phyloP scores from a whole-genome alignment of 2,888 invertebrate genomes.

The Leucophora obtusa region DNA sequence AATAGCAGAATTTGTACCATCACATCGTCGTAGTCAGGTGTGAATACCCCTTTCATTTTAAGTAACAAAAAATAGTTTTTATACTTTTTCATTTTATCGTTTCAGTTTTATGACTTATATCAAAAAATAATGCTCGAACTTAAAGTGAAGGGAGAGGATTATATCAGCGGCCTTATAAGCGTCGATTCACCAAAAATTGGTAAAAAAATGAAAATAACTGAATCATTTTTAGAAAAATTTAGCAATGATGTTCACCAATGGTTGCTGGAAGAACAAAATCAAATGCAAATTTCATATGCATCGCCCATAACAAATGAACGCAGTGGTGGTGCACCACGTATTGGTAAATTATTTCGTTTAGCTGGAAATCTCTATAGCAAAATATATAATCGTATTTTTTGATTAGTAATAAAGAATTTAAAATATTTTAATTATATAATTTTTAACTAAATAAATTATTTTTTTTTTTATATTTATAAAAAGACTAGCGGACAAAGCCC shows the following conservation, averaged over 20 bases:
- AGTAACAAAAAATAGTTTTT: no score
- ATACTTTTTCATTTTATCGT: conserved; percentile 7
- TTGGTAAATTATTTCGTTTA: conserved; percentile 61
- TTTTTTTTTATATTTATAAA: background rate
- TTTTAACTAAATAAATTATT: background rate
- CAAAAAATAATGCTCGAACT: conserved; percentile 66
- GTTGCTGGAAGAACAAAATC: conserved; percentile 63
- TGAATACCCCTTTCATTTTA: conserved; percentile 29
- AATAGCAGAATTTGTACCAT: conserved; percentile 70
- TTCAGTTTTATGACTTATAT: conserved; percentile 70
- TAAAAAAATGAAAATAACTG: conserved; percentile 67
- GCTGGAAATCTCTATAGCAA: conserved; percentile 65
- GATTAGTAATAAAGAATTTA: conserved; percentile 7
- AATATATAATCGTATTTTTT: conserved; percentile 50
- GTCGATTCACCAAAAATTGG: conserved; percentile 69
- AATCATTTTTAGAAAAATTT: conserved; percentile 71
- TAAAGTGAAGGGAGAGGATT: conserved; percentile 36
- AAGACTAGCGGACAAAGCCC: no score
- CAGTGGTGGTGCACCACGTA: conserved; percentile 68
- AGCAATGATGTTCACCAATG: conserved; percentile 71
- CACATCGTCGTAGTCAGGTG: conserved; percentile 66
- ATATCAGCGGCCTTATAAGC: conserved; percentile 61
- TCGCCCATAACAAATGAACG: conserved; percentile 66
- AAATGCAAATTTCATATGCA: conserved; percentile 56
- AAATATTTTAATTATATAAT: no score